Conservation (phyloP, 92 coral and sea anemone genomes). For the Porites divaricata region DNA sequence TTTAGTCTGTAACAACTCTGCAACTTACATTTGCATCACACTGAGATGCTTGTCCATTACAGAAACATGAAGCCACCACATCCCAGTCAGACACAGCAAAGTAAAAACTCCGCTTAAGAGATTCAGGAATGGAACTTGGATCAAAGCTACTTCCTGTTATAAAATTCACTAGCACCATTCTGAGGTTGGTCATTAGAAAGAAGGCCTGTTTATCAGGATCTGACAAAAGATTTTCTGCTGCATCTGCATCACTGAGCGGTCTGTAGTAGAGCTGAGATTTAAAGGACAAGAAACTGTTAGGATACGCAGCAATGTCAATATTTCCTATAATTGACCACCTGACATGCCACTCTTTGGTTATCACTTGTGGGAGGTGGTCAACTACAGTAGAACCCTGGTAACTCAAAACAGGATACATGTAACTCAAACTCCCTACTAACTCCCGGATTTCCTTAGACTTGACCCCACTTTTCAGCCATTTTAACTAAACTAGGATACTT, state of each 20-base stretch:
- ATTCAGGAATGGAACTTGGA: constrained; percentile 30
- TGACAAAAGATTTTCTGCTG: constrained; percentile 30
- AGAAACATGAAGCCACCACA: constrained; percentile 79
- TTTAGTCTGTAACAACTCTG: not conserved
- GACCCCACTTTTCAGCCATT: too few relatives aligned
- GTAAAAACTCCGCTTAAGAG: constrained; percentile 55
- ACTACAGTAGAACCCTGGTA: too few relatives aligned
- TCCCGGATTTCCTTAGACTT: too few relatives aligned
- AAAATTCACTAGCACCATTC: constrained; percentile 74
- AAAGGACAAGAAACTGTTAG: not conserved
- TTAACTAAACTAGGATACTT: too few relatives aligned
- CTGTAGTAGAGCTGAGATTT: constrained; percentile 31
- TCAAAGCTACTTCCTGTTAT: constrained; percentile 53
- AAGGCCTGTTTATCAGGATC: constrained; percentile 60
- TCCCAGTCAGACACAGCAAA: constrained; percentile 88
- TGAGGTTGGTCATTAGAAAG: constrained; percentile 85
- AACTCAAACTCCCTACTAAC: too few relatives aligned
- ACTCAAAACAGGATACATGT: too few relatives aligned
- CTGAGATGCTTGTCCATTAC: constrained; percentile 88
- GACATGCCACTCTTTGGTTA: too few relatives aligned
- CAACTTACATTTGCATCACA: constrained; percentile 69
- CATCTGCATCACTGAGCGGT: constrained; percentile 66
- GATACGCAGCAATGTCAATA: not conserved
- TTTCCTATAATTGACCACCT: too few relatives aligned
- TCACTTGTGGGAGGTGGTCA: too few relatives aligned